Conservation (phyloP, 2,113 vertebrate species). For the Hucho hucho region DNA sequence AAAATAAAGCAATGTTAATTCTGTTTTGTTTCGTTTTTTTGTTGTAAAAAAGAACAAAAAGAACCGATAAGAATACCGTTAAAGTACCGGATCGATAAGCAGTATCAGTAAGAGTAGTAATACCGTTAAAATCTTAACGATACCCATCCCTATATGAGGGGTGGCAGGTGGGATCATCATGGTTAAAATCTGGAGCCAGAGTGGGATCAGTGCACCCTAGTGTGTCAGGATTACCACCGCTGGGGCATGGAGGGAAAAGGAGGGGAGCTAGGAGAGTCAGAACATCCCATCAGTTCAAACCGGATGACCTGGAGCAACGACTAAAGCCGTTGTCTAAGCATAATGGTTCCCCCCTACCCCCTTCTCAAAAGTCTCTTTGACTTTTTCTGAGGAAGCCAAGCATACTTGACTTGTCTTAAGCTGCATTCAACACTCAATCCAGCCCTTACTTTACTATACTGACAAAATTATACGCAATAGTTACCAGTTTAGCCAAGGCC, state of each 20-base stretch:
- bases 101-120: too few species aligned
- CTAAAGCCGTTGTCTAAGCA: neutral
- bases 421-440: neutral
- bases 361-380: neutral
- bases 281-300: slow-evolving; percentile 1
- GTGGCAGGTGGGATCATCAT: neutral
- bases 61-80: too few species aligned
- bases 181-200: neutral
- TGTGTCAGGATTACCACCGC: neutral
- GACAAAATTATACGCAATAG: too few species aligned
- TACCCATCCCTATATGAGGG: neutral
- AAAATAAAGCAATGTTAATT: too few species aligned
- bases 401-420: neutral
- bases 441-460: neutral
- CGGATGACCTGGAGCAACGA: neutral
- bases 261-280: neutral
- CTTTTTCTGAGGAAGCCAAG: neutral
- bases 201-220: neutral
- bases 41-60: too few species aligned
- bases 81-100: too few species aligned
- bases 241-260: neutral
- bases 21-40: too few species aligned
- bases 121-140: too few species aligned
- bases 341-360: neutral
- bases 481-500: neutral